phyloP scores from a whole-genome alignment of 2,888 invertebrate species.

The Folsomia manolachei region DNA sequence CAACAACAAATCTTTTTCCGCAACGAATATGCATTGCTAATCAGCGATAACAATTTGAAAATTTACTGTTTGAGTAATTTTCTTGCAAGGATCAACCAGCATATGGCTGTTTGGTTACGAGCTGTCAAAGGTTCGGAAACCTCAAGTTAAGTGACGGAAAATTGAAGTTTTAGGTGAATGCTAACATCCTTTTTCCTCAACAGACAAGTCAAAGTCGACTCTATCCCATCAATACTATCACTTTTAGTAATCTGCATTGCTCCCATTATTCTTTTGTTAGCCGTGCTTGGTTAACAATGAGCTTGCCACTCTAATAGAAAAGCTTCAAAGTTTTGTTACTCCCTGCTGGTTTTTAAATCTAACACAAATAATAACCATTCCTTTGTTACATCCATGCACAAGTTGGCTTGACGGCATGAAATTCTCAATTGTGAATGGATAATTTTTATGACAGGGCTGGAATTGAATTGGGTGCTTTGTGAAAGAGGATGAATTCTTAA shows the following conservation, averaged over 20 bases:
- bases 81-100: no score
- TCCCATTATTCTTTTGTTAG: not conserved
- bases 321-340: no score
- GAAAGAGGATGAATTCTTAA: conserved; percentile 5
- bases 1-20: no score
- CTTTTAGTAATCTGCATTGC: not conserved
- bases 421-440: not conserved
- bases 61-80: no score
- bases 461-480: not conserved
- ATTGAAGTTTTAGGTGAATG: no score
- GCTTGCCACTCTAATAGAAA: not conserved
- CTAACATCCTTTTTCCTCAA: no score
- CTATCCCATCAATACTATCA: not conserved
- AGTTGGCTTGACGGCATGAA: not conserved
- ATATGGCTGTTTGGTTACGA: no score
- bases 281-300: not conserved
- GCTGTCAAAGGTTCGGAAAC: no score
- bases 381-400: not conserved
- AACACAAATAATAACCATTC: not conserved
- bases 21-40: no score
- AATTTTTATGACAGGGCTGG: not conserved
- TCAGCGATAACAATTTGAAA: no score
- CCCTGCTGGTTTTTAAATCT: no score
- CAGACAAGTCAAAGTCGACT: not conserved
- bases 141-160: no score